Evolutionary conservation across 2,888 invertebrate genomes (phyloP).

Genomic region (Chrysolina haemoptera): DNA sequence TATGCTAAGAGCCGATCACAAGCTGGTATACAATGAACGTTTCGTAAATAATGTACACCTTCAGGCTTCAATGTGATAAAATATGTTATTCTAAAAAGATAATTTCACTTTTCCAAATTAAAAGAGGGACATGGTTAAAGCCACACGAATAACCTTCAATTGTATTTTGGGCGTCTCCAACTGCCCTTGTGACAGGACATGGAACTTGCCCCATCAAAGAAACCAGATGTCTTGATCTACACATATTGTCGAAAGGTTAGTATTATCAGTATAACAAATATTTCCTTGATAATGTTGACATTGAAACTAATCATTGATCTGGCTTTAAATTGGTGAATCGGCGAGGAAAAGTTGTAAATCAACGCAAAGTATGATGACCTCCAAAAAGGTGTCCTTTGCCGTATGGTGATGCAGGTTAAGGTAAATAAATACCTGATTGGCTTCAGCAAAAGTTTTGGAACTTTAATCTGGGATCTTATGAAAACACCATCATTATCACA

Average conservation of each 20-base stretch:
- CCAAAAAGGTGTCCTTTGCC: conserved; percentile 3
- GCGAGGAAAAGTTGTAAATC: conserved; percentile 1
- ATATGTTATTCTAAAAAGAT: too few species aligned
- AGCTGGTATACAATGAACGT: not conserved
- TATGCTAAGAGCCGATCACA: too few species aligned
- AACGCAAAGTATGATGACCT: conserved; percentile 14
- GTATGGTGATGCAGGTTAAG: not conserved
- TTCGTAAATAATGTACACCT: not conserved
- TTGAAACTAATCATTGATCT: conserved; percentile 6
- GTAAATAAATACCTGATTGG: conserved; percentile 16
- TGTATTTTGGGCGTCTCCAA: conserved; percentile 40
- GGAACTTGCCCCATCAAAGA: conserved; percentile 1
- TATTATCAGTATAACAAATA: conserved; percentile 1
- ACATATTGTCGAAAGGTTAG: not conserved
- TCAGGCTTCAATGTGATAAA: too few species aligned
- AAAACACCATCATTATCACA: conserved; percentile 50
- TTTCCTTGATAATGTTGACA: not conserved
- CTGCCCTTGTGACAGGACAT: conserved; percentile 39
- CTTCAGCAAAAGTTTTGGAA: conserved; percentile 24
- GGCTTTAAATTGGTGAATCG: conserved; percentile 5
- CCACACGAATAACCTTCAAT: conserved; percentile 8
- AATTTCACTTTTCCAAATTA: not conserved
- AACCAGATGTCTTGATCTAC: not conserved
- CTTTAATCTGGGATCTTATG: conserved; percentile 43
- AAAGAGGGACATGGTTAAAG: not conserved